A percentile compares a stretch with the other conserved stretches of the same genome.
phyloP scores from a whole-genome alignment of 2,888 invertebrate species.

The Strigamia crassipes region DNA sequence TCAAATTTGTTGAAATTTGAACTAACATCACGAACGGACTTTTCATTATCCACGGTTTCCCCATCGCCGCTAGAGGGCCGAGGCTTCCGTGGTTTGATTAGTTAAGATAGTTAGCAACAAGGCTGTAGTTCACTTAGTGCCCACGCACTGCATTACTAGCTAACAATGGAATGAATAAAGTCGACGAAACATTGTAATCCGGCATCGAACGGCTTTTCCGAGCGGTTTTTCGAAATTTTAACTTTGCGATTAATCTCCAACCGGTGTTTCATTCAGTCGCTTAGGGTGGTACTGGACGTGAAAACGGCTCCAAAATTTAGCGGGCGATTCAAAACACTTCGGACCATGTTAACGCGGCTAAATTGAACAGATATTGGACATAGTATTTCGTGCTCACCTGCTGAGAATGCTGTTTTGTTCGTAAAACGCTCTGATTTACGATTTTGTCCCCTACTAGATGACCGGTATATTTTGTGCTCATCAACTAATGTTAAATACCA shows the following conservation, averaged over 20 bases:
- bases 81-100: background rate
- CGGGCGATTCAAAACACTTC: constrained; percentile 43
- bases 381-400: constrained; percentile 36
- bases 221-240: background rate
- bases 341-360: background rate
- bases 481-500: constrained; percentile 56
- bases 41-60: constrained; percentile 15
- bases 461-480: constrained; percentile 48
- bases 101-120: constrained; percentile 6
- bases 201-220: background rate
- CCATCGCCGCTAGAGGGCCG: constrained; percentile 12
- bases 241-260: constrained; percentile 24
- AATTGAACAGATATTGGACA: background rate
- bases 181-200: background rate
- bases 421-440: constrained; percentile 38
- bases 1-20: too few species aligned
- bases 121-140: background rate
- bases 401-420: constrained; percentile 44
- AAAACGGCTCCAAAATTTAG: constrained; percentile 43
- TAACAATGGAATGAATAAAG: background rate
- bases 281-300: constrained; percentile 37
- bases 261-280: constrained; percentile 28
- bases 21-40: constrained; percentile 1
- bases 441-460: constrained; percentile 16
- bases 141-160: background rate